A percentile compares a stretch with the other conserved stretches of the same genome.
Evolutionary conservation across 2,888 invertebrate genomes (phyloP).

Genomic region (Drosophila glabriapex): DNA sequence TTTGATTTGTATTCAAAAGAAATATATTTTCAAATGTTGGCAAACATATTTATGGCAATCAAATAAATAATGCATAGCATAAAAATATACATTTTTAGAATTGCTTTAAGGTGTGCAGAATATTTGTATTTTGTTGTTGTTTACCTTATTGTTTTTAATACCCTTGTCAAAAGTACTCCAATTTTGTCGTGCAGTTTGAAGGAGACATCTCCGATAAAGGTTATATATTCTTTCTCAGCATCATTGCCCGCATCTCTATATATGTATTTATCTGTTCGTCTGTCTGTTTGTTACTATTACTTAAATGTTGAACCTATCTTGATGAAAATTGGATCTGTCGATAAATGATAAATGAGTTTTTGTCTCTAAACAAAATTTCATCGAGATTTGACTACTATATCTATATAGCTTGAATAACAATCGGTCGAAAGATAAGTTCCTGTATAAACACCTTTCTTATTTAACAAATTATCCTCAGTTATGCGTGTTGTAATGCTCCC

Average conservation of each 20-base stretch:
- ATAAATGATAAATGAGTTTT: too few relatives aligned
- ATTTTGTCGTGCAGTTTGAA: not conserved
- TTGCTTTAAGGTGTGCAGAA: not conserved
- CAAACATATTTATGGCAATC: not conserved
- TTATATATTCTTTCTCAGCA: not conserved
- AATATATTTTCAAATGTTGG: not conserved
- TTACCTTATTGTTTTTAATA: not conserved
- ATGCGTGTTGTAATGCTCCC: not conserved
- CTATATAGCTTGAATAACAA: not conserved
- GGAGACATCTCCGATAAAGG: not conserved
- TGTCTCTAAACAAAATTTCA: not conserved
- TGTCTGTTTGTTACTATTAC: not conserved
- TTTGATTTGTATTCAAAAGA: not conserved
- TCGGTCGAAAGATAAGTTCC: not conserved
- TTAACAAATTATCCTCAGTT: not conserved
- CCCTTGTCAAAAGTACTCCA: not conserved
- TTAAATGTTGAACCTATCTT: not conserved
- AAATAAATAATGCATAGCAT: not conserved
- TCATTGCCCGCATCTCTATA: too few relatives aligned
- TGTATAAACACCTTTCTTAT: not conserved
- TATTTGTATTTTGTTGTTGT: not conserved
- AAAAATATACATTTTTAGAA: not conserved
- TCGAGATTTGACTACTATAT: not conserved
- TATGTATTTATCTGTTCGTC: accelerated
- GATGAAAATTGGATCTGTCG: not conserved